Percentiles rank a stretch among this genome's conserved stretches.
These are phyloP conservation scores for Onychorhynchus coronatus DNA, from an alignment of 2,113 vertebrate species.

Conservation along the genomic window DNA sequence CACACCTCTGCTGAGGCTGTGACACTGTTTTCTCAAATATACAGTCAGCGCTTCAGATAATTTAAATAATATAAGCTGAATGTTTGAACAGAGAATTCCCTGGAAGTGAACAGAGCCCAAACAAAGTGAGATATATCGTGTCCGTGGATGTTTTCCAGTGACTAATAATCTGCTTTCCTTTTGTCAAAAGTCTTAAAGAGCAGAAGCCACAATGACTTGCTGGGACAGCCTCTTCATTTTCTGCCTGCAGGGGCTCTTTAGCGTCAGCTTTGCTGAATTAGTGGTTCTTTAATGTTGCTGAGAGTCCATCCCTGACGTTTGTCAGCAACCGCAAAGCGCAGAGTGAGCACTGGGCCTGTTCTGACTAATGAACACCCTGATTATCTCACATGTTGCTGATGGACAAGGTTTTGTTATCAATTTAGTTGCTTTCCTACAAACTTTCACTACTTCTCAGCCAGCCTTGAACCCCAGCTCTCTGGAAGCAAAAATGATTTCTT, in stretches of 20 bases:
- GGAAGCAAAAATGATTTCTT: neutral
- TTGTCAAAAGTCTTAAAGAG: neutral
- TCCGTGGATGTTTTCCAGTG: neutral
- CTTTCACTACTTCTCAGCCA: neutral
- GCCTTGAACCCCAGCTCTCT: neutral
- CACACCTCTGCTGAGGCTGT: neutral
- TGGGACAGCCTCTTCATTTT: neutral
- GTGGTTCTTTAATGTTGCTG: neutral
- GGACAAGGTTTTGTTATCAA: neutral
- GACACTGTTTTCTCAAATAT: neutral
- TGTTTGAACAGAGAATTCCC: neutral
- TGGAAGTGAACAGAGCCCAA: neutral
- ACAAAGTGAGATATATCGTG: neutral
- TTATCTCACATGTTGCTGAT: neutral
- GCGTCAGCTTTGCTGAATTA: neutral
- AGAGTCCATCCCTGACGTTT: neutral
- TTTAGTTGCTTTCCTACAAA: neutral
- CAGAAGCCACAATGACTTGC: neutral
- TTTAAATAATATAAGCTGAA: neutral
- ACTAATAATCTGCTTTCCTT: neutral
- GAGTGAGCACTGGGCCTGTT: neutral
- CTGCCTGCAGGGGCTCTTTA: neutral
- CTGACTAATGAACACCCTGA: neutral
- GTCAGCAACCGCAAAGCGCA: neutral
- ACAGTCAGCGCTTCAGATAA: neutral